A percentile compares a stretch with the other conserved stretches of the same genome.
phyloP scores from a whole-genome alignment of 2,888 invertebrate genomes.

The Adineta ricciae region DNA sequence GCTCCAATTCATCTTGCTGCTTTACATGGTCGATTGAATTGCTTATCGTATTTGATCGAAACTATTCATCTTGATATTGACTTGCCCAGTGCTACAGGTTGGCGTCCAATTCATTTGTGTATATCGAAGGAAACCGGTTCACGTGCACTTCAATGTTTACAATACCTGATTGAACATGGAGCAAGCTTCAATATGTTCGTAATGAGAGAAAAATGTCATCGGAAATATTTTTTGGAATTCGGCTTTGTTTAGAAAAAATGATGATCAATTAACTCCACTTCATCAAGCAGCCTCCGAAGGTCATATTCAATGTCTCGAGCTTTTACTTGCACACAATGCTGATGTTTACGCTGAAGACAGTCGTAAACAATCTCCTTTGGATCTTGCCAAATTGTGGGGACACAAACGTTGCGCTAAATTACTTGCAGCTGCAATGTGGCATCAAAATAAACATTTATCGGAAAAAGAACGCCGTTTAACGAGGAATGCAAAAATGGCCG shows the following conservation, averaged over 20 bases:
- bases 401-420: slow-evolving; percentile 49
- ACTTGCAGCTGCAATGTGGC: slow-evolving; percentile 47
- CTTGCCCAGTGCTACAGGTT: slow-evolving; percentile 44
- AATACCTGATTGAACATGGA: slow-evolving; percentile 44
- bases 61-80: slow-evolving; percentile 46
- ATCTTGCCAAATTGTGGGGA: slow-evolving; percentile 49
- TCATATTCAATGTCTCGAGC: slow-evolving; percentile 47
- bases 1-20: slow-evolving; percentile 47
- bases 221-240: too few relatives aligned
- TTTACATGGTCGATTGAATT: slow-evolving; percentile 47
- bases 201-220: not conserved
- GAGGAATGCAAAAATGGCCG: slow-evolving; percentile 44
- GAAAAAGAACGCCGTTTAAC: slow-evolving; percentile 44
- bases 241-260: slow-evolving; percentile 40
- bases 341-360: slow-evolving; percentile 43
- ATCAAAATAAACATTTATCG: slow-evolving; percentile 45
- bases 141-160: slow-evolving; percentile 42
- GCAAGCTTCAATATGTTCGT: slow-evolving; percentile 46
- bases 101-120: slow-evolving; percentile 47
- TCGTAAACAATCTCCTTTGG: slow-evolving; percentile 48
- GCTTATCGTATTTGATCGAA: slow-evolving; percentile 45
- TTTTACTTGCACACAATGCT: slow-evolving; percentile 44
- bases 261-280: slow-evolving; percentile 48
- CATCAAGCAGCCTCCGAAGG: slow-evolving; percentile 50
- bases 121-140: slow-evolving; percentile 49